Evolutionary conservation across 2,888 invertebrate species (phyloP), one percentile per base, ranked within the genome.

Genomic region (Ophraella communa): DNA sequence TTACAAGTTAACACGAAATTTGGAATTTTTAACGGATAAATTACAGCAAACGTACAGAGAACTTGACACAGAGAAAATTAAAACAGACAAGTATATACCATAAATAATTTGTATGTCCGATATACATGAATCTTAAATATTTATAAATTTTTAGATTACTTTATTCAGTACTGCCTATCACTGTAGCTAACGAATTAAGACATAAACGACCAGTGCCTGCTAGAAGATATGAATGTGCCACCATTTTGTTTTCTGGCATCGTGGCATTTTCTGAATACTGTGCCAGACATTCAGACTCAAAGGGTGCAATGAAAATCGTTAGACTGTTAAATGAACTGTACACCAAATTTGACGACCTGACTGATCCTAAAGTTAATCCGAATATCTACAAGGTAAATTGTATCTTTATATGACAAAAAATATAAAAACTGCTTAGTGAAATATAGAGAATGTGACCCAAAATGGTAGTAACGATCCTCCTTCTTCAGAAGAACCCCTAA

Each of bases 251-350:
- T 85, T 96, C 96, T 49, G 97, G 97, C 47, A 92, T 94, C 74
- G 95, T 96, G 10, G 96, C 95, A 42, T 97, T 97, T 78, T 89
- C 92, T 21, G 91, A 93, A 76, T 95, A 95, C 80, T 96, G 96
- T 78, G 93, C 95, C 1, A 88, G 89, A 45, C 90, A 96, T 81
- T 93, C 96, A 0, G 96, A 96, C 81, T 92, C 95, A 4, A 90
- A 90, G 72, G 96, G 96, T 0, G 96, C 96, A 47, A 96, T 96
- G 94, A 95, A 95, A 85, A 96, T 97, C 70, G 96, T 97, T 7
- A 89, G 92, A 81, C 92, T 96, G 88, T 87, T 97, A 53, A 97
- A 97, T 81, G 91, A 93, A 78, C 86, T 97, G 69, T 97, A 97
- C 81, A 96, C 95, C 0, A 92, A 95, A 3, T 96, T 96, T 77